These are phyloP conservation scores for Orcinus orca DNA, from an alignment of 2,113 vertebrate species.

Conservation along the genomic window DNA sequence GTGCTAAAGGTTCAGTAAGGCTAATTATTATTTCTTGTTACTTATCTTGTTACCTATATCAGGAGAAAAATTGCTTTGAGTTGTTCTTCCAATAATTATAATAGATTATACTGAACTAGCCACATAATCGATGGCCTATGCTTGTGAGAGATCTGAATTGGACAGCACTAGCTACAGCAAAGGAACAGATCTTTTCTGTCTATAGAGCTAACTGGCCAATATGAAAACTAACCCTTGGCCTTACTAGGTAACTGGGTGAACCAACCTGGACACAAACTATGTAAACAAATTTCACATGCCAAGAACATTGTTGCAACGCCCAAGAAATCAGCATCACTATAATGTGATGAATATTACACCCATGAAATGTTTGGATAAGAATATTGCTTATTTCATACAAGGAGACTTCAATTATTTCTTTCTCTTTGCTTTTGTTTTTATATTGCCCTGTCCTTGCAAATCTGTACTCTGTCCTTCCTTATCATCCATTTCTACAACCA, in stretches of 20 bases:
- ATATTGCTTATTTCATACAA: not conserved
- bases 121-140: not conserved
- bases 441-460: not conserved
- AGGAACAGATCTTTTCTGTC: not conserved
- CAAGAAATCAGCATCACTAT: not conserved
- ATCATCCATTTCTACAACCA: slow-evolving; percentile 20
- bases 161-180: not conserved
- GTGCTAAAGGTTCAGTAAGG: not conserved
- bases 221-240: slow-evolving; percentile 10
- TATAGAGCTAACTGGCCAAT: not conserved
- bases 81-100: not conserved
- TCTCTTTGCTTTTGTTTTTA: slow-evolving; percentile 43
- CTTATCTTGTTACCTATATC: not conserved
- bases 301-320: not conserved
- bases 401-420: not conserved
- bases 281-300: slow-evolving; percentile 10
- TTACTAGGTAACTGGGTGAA: not conserved
- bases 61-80: not conserved
- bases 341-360: not conserved
- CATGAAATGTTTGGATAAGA: slow-evolving; percentile 21
- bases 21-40: slow-evolving; percentile 2
- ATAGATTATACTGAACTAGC: not conserved
- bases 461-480: slow-evolving; percentile 17
- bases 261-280: not conserved
- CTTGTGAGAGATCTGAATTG: not conserved